A percentile compares a stretch with the other conserved stretches of the same genome.
These are phyloP conservation scores for Dipus sagitta DNA, from an alignment of 2,797 vertebrate species.

Conservation along the genomic window DNA sequence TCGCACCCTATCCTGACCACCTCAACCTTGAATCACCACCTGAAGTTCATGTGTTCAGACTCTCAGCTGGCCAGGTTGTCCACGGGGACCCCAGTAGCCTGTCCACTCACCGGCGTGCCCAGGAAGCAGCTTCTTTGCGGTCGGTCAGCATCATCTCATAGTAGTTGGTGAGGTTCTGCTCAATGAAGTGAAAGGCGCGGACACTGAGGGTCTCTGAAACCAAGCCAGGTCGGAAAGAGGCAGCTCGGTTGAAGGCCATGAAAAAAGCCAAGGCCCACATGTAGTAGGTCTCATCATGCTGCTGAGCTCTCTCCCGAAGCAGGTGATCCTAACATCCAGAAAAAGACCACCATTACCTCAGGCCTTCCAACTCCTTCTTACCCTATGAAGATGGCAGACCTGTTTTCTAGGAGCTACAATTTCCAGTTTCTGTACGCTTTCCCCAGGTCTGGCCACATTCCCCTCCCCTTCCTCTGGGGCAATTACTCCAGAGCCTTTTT, in stretches of 20 bases:
- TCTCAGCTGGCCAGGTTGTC: neutral
- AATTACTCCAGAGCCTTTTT: neutral
- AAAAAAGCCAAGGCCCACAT: conserved; percentile 98
- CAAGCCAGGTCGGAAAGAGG: conserved; percentile 93
- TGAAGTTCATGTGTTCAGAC: neutral
- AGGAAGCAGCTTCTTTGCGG: conserved; percentile 94
- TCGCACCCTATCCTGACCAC: neutral
- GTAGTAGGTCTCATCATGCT: conserved; percentile 98
- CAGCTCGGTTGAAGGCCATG: conserved; percentile 97
- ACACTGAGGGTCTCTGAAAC: conserved; percentile 97
- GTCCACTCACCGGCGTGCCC: conserved; percentile 93
- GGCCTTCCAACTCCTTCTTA: neutral
- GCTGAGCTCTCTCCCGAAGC: conserved; percentile 94
- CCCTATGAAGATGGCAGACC: neutral
- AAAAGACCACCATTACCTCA: neutral
- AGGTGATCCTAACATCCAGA: conserved; percentile 91
- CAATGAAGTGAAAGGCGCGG: conserved; percentile 96
- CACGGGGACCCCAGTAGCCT: neutral
- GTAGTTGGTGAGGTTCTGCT: conserved; percentile 96
- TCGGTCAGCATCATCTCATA: conserved; percentile 98
- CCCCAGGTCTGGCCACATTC: neutral
- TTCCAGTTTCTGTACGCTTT: neutral
- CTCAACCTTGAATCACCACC: neutral
- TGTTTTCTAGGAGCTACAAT: neutral
- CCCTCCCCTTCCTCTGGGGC: neutral